These are phyloP conservation scores for Pantherophis guttatus DNA, from an alignment of 2,113 vertebrate species.

Conservation along the genomic window DNA sequence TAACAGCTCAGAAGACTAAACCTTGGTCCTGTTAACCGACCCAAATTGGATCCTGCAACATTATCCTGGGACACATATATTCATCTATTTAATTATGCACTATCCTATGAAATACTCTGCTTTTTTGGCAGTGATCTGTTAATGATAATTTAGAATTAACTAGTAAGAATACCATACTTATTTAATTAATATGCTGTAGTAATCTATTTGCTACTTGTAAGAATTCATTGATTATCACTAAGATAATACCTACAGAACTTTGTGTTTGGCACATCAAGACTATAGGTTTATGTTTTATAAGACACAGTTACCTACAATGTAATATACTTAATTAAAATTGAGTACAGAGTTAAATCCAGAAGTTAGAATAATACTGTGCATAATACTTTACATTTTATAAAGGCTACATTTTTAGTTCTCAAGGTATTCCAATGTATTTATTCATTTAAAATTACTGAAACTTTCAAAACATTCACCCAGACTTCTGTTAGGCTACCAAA, in stretches of 20 bases:
- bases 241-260: background rate
- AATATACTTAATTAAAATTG: constrained; percentile 33
- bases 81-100: background rate
- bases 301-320: background rate
- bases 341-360: background rate
- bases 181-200: background rate
- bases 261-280: background rate
- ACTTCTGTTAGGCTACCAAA: no score
- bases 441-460: background rate
- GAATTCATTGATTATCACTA: background rate
- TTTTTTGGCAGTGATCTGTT: background rate
- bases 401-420: background rate
- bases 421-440: background rate
- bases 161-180: background rate
- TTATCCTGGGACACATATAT: background rate
- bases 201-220: background rate
- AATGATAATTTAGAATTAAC: background rate
- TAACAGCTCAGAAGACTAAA: background rate
- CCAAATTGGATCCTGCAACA: background rate
- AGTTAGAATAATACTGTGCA: background rate
- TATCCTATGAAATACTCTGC: background rate
- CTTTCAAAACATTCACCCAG: background rate
- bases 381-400: background rate
- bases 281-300: background rate
- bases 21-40: no score